These are phyloP conservation scores for Henicopernis longicauda DNA, from an alignment of 2,113 vertebrate species.

Conservation along the genomic window DNA sequence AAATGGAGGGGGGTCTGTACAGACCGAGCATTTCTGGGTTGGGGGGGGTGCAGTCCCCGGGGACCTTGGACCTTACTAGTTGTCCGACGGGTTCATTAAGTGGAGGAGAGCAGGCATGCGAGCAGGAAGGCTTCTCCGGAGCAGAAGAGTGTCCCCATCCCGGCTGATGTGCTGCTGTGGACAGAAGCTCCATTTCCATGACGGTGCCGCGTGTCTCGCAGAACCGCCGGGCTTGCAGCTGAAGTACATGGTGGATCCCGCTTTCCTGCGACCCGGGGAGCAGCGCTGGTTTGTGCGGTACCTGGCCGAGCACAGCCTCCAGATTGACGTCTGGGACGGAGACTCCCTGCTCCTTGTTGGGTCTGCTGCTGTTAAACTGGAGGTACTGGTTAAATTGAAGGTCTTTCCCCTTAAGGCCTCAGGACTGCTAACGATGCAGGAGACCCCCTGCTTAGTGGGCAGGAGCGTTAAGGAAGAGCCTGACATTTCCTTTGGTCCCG, in stretches of 20 bases:
- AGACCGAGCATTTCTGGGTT: background rate
- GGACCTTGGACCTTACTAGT: background rate
- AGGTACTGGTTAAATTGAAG: slow-evolving; percentile 69
- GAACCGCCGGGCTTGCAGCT: slow-evolving; percentile 83
- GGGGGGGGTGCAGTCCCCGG: background rate
- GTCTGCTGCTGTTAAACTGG: slow-evolving; percentile 82
- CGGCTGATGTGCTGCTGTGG: accelerated
- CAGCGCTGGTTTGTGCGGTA: slow-evolving; percentile 83
- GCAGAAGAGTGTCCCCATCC: background rate
- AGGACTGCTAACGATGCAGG: background rate
- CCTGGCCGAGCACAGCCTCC: slow-evolving; percentile 84
- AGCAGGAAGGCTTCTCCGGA: background rate
- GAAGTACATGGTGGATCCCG: slow-evolving; percentile 80
- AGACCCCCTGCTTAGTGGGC: accelerated
- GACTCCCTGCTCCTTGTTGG: slow-evolving; percentile 89
- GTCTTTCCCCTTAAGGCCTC: too few relatives aligned
- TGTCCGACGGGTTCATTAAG: background rate
- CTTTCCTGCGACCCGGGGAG: slow-evolving; percentile 80
- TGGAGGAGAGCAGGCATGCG: accelerated
- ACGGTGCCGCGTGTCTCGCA: background rate
- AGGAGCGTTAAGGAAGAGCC: background rate
- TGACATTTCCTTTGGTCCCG: background rate
- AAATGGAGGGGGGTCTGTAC: background rate
- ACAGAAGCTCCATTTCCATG: background rate
- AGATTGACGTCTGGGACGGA: slow-evolving; percentile 92